These are phyloP conservation scores for Temnopleurus reevesii DNA, from an alignment of 53 echinoderm and acorn worm genomes.

Conservation along the genomic window DNA sequence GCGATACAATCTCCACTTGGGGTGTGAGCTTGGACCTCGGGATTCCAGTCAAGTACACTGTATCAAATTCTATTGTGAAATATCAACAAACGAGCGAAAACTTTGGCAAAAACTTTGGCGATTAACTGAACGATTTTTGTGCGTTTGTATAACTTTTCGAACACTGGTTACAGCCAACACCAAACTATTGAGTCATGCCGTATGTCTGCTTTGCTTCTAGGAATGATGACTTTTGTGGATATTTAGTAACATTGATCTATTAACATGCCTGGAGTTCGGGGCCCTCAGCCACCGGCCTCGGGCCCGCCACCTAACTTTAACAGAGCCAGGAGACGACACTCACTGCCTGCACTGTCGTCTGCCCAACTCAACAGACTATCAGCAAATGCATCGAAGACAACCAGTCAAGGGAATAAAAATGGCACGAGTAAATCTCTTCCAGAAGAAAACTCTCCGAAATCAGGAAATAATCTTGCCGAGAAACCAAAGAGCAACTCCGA, in stretches of 20 bases:
- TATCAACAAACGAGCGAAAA: background rate
- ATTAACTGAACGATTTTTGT: background rate
- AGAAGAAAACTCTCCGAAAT: background rate
- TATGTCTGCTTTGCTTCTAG: background rate
- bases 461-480: background rate
- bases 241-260: background rate
- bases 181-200: background rate
- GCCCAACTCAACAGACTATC: slow-evolving; percentile 51
- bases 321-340: slow-evolving; percentile 19
- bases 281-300: slow-evolving; percentile 9
- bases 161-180: background rate
- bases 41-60: background rate
- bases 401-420: background rate
- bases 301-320: background rate
- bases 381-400: slow-evolving; percentile 7
- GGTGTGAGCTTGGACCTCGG: background rate
- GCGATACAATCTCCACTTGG: background rate
- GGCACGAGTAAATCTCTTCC: background rate
- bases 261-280: slow-evolving; percentile 44
- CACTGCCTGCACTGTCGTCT: slow-evolving; percentile 38
- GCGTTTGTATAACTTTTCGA: background rate
- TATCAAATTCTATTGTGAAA: background rate
- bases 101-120: too few species aligned
- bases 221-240: background rate
- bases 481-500: background rate